Evolutionary conservation across 2,113 vertebrate genomes (phyloP).

Genomic region (Dipodomys spectabilis): DNA sequence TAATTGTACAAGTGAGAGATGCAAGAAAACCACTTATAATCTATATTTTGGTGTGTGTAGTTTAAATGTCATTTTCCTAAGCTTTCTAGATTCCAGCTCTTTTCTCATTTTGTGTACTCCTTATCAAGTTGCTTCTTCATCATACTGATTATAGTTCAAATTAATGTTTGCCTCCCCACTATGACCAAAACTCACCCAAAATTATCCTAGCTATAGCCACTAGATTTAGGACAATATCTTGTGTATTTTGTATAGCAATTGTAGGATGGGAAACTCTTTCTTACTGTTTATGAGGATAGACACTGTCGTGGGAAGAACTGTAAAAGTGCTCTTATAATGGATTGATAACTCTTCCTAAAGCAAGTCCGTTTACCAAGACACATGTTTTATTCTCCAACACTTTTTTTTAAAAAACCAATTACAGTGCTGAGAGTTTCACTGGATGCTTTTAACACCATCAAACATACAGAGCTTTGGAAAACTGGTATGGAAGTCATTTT

Average conservation of each 20-base stretch:
- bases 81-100: background rate
- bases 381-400: background rate
- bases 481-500: background rate
- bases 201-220: background rate
- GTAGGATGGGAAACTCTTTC: background rate
- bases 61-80: slow-evolving; percentile 15
- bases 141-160: background rate
- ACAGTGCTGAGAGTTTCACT: background rate
- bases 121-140: background rate
- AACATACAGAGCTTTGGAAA: background rate
- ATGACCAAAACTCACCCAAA: background rate
- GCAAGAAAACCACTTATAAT: background rate
- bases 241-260: too few species aligned
- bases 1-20: background rate
- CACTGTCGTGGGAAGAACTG: too few species aligned
- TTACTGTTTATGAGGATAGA: background rate
- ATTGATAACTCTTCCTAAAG: background rate
- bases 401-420: background rate
- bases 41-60: background rate
- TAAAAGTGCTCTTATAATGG: background rate
- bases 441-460: background rate
- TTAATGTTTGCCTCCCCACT: background rate
- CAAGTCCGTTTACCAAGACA: background rate
- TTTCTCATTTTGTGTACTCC: background rate
- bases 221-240: background rate